Percentiles rank a stretch among this genome's conserved stretches.
Conservation (phyloP, 2,888 invertebrate species). For the Quadroppia sp. region DNA sequence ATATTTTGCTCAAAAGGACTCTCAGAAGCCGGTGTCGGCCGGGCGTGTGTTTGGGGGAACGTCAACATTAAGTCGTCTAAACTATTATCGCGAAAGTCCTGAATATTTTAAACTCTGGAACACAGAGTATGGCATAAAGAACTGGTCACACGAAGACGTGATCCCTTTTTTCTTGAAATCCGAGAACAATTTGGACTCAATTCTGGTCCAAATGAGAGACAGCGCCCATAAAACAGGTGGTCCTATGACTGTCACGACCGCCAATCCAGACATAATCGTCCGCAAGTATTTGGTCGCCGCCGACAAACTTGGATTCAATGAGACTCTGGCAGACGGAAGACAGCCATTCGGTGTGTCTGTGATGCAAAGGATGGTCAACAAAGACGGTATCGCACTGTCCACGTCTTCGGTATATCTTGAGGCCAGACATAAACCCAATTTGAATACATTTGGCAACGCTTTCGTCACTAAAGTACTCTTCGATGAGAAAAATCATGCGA, state of each 20-base stretch:
- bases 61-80: background rate
- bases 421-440: slow-evolving; percentile 56
- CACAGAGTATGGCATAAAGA: background rate
- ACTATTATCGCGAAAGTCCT: slow-evolving; percentile 4
- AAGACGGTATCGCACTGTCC: slow-evolving; percentile 50
- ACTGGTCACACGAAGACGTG: slow-evolving; percentile 7
- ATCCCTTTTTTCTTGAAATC: background rate
- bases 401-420: slow-evolving; percentile 50
- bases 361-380: slow-evolving; percentile 49
- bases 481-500: slow-evolving; percentile 63
- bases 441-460: slow-evolving; percentile 60
- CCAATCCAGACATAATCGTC: background rate
- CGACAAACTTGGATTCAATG: background rate
- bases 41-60: background rate
- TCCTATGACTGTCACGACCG: background rate
- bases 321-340: background rate
- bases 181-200: background rate
- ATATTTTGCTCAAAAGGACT: background rate
- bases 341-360: slow-evolving; percentile 40
- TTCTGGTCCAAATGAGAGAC: background rate
- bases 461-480: slow-evolving; percentile 42
- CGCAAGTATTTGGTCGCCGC: background rate
- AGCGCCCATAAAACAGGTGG: background rate
- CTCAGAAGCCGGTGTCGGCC: background rate
- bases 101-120: background rate